These are phyloP conservation scores for Riparia riparia DNA, from an alignment of 2,113 vertebrate genomes.

Conservation along the genomic window DNA sequence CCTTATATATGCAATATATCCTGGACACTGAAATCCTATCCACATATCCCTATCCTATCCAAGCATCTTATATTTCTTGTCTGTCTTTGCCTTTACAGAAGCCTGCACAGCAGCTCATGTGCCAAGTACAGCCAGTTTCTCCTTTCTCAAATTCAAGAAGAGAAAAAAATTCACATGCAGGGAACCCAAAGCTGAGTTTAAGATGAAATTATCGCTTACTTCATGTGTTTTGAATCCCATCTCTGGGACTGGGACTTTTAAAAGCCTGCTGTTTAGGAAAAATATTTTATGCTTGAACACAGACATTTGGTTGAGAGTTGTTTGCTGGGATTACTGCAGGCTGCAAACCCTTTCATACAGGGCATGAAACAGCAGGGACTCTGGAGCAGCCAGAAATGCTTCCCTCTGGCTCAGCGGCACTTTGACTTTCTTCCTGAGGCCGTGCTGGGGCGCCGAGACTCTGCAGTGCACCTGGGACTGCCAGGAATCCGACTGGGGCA, in stretches of 20 bases:
- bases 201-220: background rate
- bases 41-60: background rate
- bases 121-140: background rate
- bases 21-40: background rate
- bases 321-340: background rate
- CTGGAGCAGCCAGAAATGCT: slow-evolving; percentile 6
- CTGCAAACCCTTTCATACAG: background rate
- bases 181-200: background rate
- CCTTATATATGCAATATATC: background rate
- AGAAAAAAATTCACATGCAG: background rate
- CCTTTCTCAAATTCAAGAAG: background rate
- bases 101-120: background rate
- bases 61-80: background rate
- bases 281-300: background rate
- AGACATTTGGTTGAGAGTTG: slow-evolving; percentile 6
- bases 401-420: background rate
- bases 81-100: background rate
- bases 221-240: background rate
- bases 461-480: background rate
- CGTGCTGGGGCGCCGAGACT: rapidly evolving
- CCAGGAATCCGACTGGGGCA: background rate
- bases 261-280: slow-evolving; percentile 9
- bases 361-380: background rate
- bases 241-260: background rate
- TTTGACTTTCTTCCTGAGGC: background rate